Evolutionary conservation across 2,797 vertebrate species (phyloP), one percentile per base, ranked within the genome.

Genomic region (Lindbergichthys nudifrons): DNA sequence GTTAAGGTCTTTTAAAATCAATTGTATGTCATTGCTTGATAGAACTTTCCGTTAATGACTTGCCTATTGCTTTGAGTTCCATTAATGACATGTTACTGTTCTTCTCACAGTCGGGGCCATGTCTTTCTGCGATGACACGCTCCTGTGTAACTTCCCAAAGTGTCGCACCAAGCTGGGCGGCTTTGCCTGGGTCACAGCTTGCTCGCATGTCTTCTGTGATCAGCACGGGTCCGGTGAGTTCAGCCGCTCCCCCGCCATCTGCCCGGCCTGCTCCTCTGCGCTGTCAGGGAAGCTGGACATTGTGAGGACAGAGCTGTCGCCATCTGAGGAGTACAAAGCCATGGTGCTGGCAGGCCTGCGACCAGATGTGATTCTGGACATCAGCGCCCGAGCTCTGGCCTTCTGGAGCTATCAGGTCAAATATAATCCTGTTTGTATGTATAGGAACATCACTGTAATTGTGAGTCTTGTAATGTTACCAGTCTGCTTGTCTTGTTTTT

Each of bases 341-440:
- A 97, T 98, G 95, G 96, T 96, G 54, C 77, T 98, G 87, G 93
- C 96, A 3, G 96, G 97, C 47, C 87, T 97, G 54, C 83, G 95
- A 21, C 96, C 97, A 14, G 96, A 98, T 70, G 87, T 95, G 9
- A 91, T 98, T 18, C 80, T 97, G 84, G 96, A 98, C 86, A 97
- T 98, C 82, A 95, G 94, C 52, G 88, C 95, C 51, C 93, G 96
- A 1, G 96, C 97, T 7, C 69, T 98, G 73, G 92, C 96, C 63
- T 97, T 98, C 89, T 98, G 97, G 97, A 97, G 93, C 15, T 98
- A 97, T 36, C 96, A 98, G 97, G 96, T 97, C 15, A 63, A 70
- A 45, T 54, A 15, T 62, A 5, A 53, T 42, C 45, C 16, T 62
- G 5, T 63, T 30, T 53, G 32, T 41, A 13, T 77, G 16, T 46